Conservation (phyloP, 2,797 vertebrate genomes). For the Sebastiscus tertius region DNA sequence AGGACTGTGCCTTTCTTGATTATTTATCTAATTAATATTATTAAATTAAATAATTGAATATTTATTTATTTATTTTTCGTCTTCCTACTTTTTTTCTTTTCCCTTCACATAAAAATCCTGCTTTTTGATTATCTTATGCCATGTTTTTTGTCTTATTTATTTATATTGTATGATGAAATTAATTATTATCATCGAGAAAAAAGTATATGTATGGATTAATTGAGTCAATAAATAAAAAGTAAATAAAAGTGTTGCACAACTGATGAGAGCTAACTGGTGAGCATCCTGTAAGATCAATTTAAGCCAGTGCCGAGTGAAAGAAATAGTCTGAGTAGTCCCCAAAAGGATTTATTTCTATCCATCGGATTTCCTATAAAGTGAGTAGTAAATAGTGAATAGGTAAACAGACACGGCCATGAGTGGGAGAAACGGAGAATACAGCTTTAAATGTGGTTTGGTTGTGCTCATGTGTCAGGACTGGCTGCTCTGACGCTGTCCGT, state of each 20-base stretch:
- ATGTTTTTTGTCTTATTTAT: too few species aligned
- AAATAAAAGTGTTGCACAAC: background rate
- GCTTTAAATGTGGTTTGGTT: background rate
- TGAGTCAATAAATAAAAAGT: too few species aligned
- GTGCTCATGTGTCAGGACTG: background rate
- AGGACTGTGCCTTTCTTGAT: background rate
- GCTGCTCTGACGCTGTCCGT: conserved; percentile 36
- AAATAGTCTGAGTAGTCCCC: background rate
- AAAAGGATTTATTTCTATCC: background rate
- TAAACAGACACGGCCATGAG: background rate
- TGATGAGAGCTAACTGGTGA: background rate
- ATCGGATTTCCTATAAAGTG: background rate
- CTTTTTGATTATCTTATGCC: too few species aligned
- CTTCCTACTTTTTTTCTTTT: too few species aligned
- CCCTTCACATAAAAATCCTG: too few species aligned
- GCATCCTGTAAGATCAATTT: background rate
- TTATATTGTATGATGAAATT: too few species aligned
- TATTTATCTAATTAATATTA: too few species aligned
- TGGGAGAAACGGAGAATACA: background rate
- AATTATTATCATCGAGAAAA: too few species aligned
- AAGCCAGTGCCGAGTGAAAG: background rate
- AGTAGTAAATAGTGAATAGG: background rate
- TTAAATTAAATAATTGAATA: too few species aligned
- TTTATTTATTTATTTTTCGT: too few species aligned
- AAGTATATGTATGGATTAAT: too few species aligned